A percentile compares a stretch with the other conserved stretches of the same genome.
Evolutionary conservation across 2,113 vertebrate species (phyloP).

Genomic region (Tursiops truncatus): DNA sequence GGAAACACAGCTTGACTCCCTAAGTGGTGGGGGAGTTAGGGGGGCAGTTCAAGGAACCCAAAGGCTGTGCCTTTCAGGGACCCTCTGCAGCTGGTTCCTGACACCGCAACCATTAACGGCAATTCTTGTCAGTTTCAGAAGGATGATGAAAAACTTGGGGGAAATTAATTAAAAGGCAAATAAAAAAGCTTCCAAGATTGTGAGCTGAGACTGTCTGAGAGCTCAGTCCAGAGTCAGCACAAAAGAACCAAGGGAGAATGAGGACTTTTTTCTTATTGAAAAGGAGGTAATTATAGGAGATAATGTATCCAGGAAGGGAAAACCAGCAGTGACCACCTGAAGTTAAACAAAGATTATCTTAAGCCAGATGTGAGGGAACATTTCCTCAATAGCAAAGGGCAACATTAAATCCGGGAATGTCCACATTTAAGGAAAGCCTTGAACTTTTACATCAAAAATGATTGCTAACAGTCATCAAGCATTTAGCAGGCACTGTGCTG

Average conservation of each 20-base stretch:
- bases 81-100: neutral
- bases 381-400: neutral
- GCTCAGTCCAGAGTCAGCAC: neutral
- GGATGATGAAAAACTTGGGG: neutral
- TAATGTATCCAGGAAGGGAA: neutral
- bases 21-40: accelerated
- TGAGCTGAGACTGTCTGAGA: neutral
- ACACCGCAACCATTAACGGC: neutral
- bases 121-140: neutral
- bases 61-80: neutral
- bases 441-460: neutral
- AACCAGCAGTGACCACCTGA: neutral
- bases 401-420: neutral
- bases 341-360: neutral
- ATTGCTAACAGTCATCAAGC: neutral
- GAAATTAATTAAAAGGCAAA: slow-evolving; percentile 26
- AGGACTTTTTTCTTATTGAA: neutral
- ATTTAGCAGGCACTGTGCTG: neutral
- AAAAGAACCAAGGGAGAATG: neutral
- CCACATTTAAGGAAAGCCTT: neutral
- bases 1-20: neutral
- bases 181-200: neutral
- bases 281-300: neutral
- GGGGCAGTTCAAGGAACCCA: neutral
- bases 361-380: neutral